These are phyloP conservation scores for Drosophila sordidapex DNA, from an alignment of 2,888 invertebrate species.

Conservation along the genomic window DNA sequence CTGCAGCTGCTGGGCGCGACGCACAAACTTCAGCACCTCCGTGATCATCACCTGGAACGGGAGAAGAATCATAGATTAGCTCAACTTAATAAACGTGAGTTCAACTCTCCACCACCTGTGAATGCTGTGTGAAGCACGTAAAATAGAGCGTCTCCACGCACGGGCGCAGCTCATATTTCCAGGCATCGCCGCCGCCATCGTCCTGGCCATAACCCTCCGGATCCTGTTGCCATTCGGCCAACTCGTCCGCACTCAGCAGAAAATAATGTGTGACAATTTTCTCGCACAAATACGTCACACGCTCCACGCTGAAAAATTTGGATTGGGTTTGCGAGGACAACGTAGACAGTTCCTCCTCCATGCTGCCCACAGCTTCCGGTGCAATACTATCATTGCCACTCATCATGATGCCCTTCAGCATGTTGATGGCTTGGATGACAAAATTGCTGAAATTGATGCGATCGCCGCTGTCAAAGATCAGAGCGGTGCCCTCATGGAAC, in stretches of 20 bases:
- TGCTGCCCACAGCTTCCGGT: conserved; percentile 18
- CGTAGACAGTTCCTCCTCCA: conserved; percentile 69
- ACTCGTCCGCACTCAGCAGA: conserved; percentile 92
- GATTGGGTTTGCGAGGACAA: conserved; percentile 85
- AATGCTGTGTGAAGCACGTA: conserved; percentile 92
- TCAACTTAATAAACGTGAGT: background rate
- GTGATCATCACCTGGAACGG: conserved; percentile 88
- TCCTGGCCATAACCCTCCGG: conserved; percentile 94
- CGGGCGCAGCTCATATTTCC: conserved; percentile 96
- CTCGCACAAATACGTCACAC: conserved; percentile 92
- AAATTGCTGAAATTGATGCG: conserved; percentile 92
- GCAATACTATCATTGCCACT: conserved; percentile 89
- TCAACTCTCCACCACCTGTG: conserved; percentile 71
- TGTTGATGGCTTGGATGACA: conserved; percentile 94
- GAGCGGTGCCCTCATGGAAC: conserved; percentile 86
- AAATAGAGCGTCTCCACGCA: conserved; percentile 95
- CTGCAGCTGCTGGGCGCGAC: conserved; percentile 89
- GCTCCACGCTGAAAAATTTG: conserved; percentile 91
- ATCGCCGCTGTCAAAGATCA: conserved; percentile 88
- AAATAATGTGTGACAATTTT: conserved; percentile 95
- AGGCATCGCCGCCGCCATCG: conserved; percentile 96
- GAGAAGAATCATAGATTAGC: background rate
- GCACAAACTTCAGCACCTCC: conserved; percentile 90
- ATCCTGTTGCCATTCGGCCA: conserved; percentile 94
- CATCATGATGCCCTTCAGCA: conserved; percentile 93